Evolutionary conservation across 2,888 invertebrate genomes (phyloP).

Genomic region (Plagodis dolabraria): DNA sequence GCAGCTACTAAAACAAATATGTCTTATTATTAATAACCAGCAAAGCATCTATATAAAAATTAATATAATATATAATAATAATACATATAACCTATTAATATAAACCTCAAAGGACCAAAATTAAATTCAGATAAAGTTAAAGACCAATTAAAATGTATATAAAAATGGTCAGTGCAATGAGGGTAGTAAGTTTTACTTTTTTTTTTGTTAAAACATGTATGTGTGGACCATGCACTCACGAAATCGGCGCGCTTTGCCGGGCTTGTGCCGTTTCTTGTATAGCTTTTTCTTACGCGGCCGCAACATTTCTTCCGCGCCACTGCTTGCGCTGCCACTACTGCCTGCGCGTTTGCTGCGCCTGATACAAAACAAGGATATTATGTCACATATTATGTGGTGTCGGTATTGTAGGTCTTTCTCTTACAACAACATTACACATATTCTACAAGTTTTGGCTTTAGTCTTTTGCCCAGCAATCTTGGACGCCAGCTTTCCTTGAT

Average conservation of each 20-base stretch:
- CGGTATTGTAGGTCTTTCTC: too few species aligned
- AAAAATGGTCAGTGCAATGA: background rate
- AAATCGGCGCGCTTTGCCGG: slow-evolving; percentile 73
- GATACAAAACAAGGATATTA: background rate
- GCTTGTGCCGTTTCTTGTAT: slow-evolving; percentile 87
- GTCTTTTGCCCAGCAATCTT: too few species aligned
- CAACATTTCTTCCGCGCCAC: slow-evolving; percentile 76
- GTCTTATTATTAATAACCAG: background rate
- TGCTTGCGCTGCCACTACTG: slow-evolving; percentile 79
- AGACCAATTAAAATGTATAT: background rate
- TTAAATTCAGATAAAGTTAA: too few species aligned
- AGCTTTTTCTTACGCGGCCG: slow-evolving; percentile 86
- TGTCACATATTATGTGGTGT: too few species aligned
- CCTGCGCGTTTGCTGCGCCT: slow-evolving; percentile 78
- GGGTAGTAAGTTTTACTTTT: background rate
- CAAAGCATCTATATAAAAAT: too few species aligned
- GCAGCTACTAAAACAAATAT: slow-evolving; percentile 55
- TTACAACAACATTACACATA: too few species aligned
- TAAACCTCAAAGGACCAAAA: too few species aligned
- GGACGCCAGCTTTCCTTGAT: too few species aligned
- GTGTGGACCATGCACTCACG: slow-evolving; percentile 74
- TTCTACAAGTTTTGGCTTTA: too few species aligned
- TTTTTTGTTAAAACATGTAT: background rate
- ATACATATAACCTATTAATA: too few species aligned
- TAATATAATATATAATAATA: too few species aligned